Conservation (phyloP, 2,797 vertebrate species). For the Fratercula arctica region DNA sequence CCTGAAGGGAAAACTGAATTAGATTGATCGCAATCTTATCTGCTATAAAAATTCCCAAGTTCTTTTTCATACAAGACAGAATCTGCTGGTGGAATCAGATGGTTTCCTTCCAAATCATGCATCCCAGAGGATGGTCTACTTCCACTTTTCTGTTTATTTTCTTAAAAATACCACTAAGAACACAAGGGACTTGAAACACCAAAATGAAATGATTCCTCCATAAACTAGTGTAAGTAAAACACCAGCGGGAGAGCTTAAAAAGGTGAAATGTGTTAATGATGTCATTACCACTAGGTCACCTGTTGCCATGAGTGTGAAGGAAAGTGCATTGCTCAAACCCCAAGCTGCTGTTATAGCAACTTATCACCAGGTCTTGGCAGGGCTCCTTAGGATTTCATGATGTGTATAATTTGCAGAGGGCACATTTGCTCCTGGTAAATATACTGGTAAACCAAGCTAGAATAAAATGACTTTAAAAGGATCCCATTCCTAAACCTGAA, state of each 20-base stretch:
- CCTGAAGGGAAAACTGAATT: conserved; percentile 9
- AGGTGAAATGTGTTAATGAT: conserved; percentile 62
- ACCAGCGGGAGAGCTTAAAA: conserved; percentile 42
- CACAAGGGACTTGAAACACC: conserved; percentile 17
- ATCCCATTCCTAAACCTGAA: background rate
- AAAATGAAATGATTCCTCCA: conserved; percentile 39
- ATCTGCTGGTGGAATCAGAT: background rate
- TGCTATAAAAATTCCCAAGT: background rate
- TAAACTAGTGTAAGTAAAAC: conserved; percentile 41
- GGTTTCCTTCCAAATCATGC: background rate
- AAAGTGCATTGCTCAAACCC: conserved; percentile 26
- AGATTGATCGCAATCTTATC: background rate
- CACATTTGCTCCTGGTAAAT: background rate
- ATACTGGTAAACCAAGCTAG: background rate
- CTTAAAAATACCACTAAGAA: conserved; percentile 16
- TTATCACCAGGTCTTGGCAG: conserved; percentile 23
- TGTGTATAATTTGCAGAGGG: background rate
- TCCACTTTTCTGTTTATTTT: conserved; percentile 14
- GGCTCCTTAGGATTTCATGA: background rate
- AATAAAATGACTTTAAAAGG: background rate
- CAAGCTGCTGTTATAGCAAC: conserved; percentile 20
- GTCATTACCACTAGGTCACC: conserved; percentile 58
- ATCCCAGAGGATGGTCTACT: background rate
- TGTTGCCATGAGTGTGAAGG: background rate
- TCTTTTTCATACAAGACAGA: background rate